Evolutionary conservation across 2,888 invertebrate species (phyloP).

Genomic region (Caenorhabditis angaria): DNA sequence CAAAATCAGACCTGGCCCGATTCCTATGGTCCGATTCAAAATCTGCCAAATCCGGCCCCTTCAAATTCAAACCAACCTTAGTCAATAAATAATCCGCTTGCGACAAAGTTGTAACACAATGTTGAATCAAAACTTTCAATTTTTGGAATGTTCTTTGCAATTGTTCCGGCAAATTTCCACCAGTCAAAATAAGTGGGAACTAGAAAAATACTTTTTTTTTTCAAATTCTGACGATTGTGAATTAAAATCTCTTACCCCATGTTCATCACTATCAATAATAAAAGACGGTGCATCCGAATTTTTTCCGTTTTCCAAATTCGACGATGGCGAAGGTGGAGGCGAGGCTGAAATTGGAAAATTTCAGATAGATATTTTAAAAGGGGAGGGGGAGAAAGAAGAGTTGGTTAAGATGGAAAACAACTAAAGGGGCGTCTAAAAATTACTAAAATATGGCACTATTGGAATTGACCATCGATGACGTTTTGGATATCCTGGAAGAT

Average conservation of each 20-base stretch:
- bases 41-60: no score
- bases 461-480: constrained; percentile 8
- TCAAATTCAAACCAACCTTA: constrained; percentile 39
- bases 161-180: constrained; percentile 67
- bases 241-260: constrained; percentile 44
- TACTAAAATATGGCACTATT: neutral
- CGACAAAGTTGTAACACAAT: constrained; percentile 54
- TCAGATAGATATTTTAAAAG: neutral
- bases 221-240: neutral
- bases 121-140: constrained; percentile 59
- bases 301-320: constrained; percentile 20
- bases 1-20: no score
- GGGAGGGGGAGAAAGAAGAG: neutral
- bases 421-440: constrained; percentile 7
- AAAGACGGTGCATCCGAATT: constrained; percentile 49
- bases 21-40: no score
- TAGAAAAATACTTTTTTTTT: constrained; percentile 37
- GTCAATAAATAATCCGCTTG: constrained; percentile 55
- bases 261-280: constrained; percentile 57
- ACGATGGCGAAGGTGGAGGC: constrained; percentile 57
- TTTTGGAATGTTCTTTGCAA: constrained; percentile 65
- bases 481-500: neutral
- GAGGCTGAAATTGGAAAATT: constrained; percentile 47
- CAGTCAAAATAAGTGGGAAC: constrained; percentile 57
- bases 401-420: neutral